Conservation (phyloP, 2,888 invertebrate genomes). For the Coenonympha glycerion region DNA sequence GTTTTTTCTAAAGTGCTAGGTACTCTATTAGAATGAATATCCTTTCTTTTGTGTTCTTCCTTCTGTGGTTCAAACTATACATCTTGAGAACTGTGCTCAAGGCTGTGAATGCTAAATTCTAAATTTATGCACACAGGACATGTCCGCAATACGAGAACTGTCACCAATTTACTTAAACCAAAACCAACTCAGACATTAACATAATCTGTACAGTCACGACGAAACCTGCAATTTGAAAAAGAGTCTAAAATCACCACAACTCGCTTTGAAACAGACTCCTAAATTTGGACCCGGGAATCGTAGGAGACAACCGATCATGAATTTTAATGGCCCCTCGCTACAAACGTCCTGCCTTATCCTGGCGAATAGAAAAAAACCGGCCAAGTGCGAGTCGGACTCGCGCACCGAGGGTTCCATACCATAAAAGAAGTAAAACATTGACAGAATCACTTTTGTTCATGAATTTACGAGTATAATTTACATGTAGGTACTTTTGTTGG, state of each 20-base stretch:
- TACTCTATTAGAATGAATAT: too few species aligned
- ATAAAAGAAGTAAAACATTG: too few species aligned
- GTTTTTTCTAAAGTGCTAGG: too few species aligned
- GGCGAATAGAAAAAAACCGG: conserved; percentile 24
- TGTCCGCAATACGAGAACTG: conserved; percentile 7
- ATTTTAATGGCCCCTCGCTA: conserved; percentile 32
- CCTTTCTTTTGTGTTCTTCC: too few species aligned
- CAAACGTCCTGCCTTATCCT: conserved; percentile 22
- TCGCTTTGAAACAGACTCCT: conserved; percentile 29
- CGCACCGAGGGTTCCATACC: too few species aligned
- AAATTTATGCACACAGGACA: not conserved
- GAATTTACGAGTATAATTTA: too few species aligned
- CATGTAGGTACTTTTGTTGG: too few species aligned
- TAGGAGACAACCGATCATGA: conserved; percentile 35
- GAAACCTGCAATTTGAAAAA: conserved; percentile 17
- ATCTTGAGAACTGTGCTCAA: too few species aligned
- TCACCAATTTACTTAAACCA: conserved; percentile 15
- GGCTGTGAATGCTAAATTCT: not conserved
- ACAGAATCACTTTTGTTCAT: too few species aligned
- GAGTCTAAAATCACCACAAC: conserved; percentile 24
- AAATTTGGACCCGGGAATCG: conserved; percentile 28
- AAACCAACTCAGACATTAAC: conserved; percentile 16
- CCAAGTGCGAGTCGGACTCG: too few species aligned
- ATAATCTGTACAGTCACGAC: conserved; percentile 21
- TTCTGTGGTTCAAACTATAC: too few species aligned